A percentile compares a stretch with the other conserved stretches of the same genome.
These are phyloP conservation scores for Micrastur ruficollis DNA, from an alignment of 2,797 vertebrate genomes.

Conservation along the genomic window DNA sequence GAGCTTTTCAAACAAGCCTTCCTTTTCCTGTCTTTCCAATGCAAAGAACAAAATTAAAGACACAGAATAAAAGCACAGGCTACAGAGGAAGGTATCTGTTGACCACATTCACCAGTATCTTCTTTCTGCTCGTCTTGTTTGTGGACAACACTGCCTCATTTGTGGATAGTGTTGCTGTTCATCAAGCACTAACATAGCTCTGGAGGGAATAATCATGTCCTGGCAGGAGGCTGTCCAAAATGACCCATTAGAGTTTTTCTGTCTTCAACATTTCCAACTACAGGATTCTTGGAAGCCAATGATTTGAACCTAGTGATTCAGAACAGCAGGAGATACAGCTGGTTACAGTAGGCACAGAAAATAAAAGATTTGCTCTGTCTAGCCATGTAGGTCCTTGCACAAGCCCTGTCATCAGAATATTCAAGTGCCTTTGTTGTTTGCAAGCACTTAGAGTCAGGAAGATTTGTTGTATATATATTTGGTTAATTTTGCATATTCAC, in stretches of 20 bases:
- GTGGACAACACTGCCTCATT: not conserved
- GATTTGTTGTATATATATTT: not conserved
- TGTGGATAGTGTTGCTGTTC: not conserved
- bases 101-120: not conserved
- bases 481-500: not conserved
- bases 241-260: slow-evolving; percentile 22
- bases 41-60: not conserved
- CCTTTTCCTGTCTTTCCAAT: not conserved
- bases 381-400: not conserved
- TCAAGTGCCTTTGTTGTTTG: not conserved
- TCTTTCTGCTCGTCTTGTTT: not conserved
- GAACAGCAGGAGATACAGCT: slow-evolving; percentile 11
- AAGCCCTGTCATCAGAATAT: not conserved
- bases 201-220: not conserved
- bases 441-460: not conserved
- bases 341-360: slow-evolving; percentile 10
- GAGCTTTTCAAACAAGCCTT: not conserved
- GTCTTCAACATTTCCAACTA: not conserved
- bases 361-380: not conserved
- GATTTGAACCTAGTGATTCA: slow-evolving; percentile 42
- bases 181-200: not conserved
- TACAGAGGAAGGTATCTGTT: not conserved
- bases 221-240: slow-evolving; percentile 43
- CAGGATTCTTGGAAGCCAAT: not conserved
- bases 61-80: not conserved